Evolutionary conservation across 1,140 invertebrate genomes (phyloP), one percentile per base, ranked within the genome.

Genomic region (Pseudobourletiella spinata): DNA sequence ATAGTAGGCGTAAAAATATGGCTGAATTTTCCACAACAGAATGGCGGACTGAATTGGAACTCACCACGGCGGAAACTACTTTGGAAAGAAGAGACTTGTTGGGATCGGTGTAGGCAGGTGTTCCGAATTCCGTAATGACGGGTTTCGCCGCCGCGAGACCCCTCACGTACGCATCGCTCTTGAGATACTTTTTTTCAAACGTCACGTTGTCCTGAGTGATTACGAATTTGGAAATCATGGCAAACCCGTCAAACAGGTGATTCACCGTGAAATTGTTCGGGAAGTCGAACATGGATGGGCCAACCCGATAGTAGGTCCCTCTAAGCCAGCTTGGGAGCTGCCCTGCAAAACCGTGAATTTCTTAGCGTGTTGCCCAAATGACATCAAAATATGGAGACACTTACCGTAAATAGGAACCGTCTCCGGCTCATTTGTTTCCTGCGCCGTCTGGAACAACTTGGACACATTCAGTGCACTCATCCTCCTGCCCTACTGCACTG

Each of bases 121-220:
- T 78, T 1, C 75, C 77, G 61, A 76, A 77, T 69, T 78, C 77
- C 14, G 74, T 76, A 55, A 71, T 50, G 1, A 77, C 72, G 1
- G 75, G 75, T 24, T 72, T 70, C 24, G 72, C 65, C 15, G 71
- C 70, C 15, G 59, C 35, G 8, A 69, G 66, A 22, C 74, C 73
- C 60, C 74, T 74, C 35, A 68, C 71, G 66, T 74, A 77, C 0
- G 65, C 60, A 44, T 66, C 65, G 0, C 56, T 59, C 26, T 59
- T 30, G 6, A 66, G 32, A 51, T 24, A 66, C 18, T 62, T 55
- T 22, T 66, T 62, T 39, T 67, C 67, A 42, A 75, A 74, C n/a
- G 48, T 59, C n/a, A 70, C 71, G 11, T 69, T 67, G 25, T 71
- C 72, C 39, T 73, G 57, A 16, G 55, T 42, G n/a, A 77, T 73